Percentiles rank a stretch among this genome's conserved stretches.
phyloP scores from a whole-genome alignment of 2,113 vertebrate species.

The Podarcis muralis region DNA sequence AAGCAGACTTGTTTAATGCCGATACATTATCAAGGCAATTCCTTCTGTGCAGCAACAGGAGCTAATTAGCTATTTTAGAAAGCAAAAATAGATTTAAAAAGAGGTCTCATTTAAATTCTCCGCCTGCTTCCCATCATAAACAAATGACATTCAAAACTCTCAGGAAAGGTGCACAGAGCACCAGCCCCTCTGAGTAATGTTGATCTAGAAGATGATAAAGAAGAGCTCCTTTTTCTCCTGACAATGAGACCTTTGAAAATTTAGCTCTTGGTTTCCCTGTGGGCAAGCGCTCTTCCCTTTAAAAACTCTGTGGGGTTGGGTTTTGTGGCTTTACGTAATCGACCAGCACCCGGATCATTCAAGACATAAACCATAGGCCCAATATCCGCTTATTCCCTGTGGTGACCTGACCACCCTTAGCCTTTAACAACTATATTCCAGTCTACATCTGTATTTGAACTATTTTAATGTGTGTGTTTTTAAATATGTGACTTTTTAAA shows the following conservation, averaged over 20 bases:
- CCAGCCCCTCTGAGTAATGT: background rate
- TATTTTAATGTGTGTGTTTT: no score
- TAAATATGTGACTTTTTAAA: no score
- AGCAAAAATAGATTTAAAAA: background rate
- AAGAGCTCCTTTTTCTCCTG: background rate
- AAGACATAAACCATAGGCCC: background rate
- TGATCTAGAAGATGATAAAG: accelerated
- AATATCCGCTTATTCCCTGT: background rate
- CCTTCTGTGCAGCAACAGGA: accelerated
- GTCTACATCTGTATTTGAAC: no score
- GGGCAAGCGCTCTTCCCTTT: no score
- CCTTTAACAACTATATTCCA: background rate
- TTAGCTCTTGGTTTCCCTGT: background rate
- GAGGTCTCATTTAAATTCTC: background rate
- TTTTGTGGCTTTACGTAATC: background rate
- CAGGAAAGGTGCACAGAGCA: accelerated
- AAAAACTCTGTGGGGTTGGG: no score
- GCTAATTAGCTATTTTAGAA: background rate
- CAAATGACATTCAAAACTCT: background rate
- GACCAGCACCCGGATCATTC: background rate
- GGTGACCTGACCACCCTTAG: background rate
- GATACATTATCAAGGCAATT: background rate
- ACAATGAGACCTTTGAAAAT: background rate
- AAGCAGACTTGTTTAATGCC: background rate
- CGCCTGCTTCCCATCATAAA: background rate